These are phyloP conservation scores for Aptenodytes patagonicus DNA, from an alignment of 2,113 vertebrate genomes.

Conservation along the genomic window DNA sequence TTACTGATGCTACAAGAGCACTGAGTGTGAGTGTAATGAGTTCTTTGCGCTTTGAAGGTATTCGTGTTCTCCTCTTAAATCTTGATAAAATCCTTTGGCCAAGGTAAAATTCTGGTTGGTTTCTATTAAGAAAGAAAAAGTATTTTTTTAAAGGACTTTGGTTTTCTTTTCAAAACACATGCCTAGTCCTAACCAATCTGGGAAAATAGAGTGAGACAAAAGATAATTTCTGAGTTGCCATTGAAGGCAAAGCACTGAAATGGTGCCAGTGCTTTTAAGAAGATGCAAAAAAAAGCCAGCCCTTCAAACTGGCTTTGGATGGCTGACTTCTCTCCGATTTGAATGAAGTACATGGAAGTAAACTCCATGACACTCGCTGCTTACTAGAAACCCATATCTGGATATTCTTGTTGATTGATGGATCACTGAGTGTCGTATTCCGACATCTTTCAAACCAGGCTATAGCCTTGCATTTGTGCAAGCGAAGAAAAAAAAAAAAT, in stretches of 20 bases:
- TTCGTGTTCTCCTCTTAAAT: slow-evolving; percentile 46
- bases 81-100: slow-evolving; percentile 51
- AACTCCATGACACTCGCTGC: background rate
- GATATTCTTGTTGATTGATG: slow-evolving; percentile 16
- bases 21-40: background rate
- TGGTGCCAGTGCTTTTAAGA: slow-evolving; percentile 45
- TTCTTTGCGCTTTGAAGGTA: slow-evolving; percentile 37
- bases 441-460: slow-evolving; percentile 23
- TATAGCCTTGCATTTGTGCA: slow-evolving; percentile 34
- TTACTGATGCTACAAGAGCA: background rate
- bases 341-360: slow-evolving; percentile 3
- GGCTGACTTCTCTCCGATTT: slow-evolving; percentile 11
- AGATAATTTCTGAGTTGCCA: slow-evolving; percentile 41
- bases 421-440: background rate
- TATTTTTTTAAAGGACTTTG: slow-evolving; percentile 31
- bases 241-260: slow-evolving; percentile 62
- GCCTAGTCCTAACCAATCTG: slow-evolving; percentile 23
- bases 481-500: slow-evolving; percentile 34
- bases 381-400: slow-evolving; percentile 1
- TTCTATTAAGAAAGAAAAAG: slow-evolving; percentile 37
- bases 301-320: slow-evolving; percentile 22
- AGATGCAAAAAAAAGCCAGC: background rate
- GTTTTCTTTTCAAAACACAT: slow-evolving; percentile 53
- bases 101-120: slow-evolving; percentile 31
- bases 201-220: slow-evolving; percentile 58